Evolutionary conservation across 2,113 vertebrate genomes (phyloP).

Genomic region (Cettia cetti): DNA sequence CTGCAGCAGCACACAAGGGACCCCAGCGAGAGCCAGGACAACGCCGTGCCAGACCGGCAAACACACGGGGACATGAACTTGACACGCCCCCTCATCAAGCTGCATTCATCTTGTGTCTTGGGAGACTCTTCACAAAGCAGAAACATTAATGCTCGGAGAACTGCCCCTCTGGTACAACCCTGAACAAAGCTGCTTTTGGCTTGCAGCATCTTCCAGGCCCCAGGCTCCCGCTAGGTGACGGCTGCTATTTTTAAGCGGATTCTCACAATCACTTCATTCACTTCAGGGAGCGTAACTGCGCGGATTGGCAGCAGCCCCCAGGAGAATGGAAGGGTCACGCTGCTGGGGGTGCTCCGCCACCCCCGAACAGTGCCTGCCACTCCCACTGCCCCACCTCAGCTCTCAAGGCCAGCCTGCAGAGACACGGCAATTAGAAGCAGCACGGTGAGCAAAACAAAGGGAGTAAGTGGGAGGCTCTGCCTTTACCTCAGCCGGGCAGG

Average conservation of each 20-base stretch:
- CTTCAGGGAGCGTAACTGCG: accelerated
- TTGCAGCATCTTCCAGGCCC: background rate
- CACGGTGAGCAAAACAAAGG: background rate
- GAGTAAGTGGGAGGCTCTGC: background rate
- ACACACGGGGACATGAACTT: accelerated
- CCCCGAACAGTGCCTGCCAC: accelerated
- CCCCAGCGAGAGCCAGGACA: background rate
- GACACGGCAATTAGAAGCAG: background rate
- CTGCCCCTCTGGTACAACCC: background rate
- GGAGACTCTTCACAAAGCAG: background rate
- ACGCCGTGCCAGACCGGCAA: accelerated
- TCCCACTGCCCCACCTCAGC: background rate
- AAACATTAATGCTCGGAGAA: too few relatives aligned
- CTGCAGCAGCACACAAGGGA: accelerated
- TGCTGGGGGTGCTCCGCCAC: accelerated
- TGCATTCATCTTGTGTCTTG: background rate
- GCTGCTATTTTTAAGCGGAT: background rate
- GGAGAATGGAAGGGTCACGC: accelerated
- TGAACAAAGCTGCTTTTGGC: background rate
- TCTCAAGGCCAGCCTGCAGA: background rate
- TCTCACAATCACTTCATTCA: background rate
- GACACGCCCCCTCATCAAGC: background rate
- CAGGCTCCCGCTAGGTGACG: background rate
- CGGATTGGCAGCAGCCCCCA: background rate
- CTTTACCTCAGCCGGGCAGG: background rate